These are phyloP conservation scores for Peromyscus melanophrys DNA, from an alignment of 2,797 vertebrate species.

Conservation along the genomic window DNA sequence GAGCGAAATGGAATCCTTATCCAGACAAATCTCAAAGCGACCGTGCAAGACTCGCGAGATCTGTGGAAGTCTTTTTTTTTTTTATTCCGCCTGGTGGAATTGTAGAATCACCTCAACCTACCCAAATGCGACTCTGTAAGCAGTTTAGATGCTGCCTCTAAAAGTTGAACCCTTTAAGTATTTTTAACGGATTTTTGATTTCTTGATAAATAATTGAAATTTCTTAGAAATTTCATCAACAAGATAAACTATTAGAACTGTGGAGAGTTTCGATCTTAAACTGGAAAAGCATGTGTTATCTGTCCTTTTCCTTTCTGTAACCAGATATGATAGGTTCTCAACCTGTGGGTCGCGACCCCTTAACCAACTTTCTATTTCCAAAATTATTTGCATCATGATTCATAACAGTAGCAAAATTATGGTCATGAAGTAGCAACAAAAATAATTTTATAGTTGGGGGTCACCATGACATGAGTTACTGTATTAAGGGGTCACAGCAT, in stretches of 20 bases:
- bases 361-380: neutral
- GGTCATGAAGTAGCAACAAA: neutral
- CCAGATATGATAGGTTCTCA: neutral
- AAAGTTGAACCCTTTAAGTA: slow-evolving; percentile 41
- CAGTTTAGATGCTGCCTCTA: slow-evolving; percentile 11
- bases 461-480: neutral
- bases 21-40: neutral
- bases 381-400: neutral
- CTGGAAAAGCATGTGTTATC: slow-evolving; percentile 70
- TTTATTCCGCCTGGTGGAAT: slow-evolving; percentile 15
- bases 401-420: neutral
- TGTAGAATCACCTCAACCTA: slow-evolving; percentile 7
- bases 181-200: slow-evolving; percentile 63
- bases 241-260: slow-evolving; percentile 62
- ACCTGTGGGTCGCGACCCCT: neutral
- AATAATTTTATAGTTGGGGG: neutral
- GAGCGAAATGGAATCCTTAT: slow-evolving; percentile 19
- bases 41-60: neutral
- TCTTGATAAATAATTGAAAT: slow-evolving; percentile 59
- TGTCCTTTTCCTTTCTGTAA: neutral
- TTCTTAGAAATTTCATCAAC: neutral
- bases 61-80: neutral
- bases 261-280: slow-evolving; percentile 66
- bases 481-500: neutral
- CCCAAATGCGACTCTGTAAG: neutral